A percentile compares a stretch with the other conserved stretches of the same genome.
These are phyloP conservation scores for Cephalotes varians DNA, from an alignment of 2,888 invertebrate genomes.

Conservation along the genomic window DNA sequence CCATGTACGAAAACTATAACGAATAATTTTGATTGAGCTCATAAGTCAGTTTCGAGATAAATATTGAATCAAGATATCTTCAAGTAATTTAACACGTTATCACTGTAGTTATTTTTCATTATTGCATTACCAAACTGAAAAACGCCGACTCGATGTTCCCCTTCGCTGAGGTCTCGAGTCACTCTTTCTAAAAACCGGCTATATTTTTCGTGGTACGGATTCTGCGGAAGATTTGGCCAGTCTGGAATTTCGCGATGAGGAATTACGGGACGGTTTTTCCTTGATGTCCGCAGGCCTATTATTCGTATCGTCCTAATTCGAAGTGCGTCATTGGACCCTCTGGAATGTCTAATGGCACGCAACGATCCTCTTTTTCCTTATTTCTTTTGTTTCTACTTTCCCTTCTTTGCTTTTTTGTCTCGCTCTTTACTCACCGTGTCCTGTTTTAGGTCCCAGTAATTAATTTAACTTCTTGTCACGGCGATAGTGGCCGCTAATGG, in stretches of 20 bases:
- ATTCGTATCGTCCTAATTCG: conserved; percentile 78
- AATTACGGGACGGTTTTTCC: conserved; percentile 71
- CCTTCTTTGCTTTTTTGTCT: conserved; percentile 40
- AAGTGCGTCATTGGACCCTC: conserved; percentile 73
- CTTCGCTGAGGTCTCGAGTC: conserved; percentile 18
- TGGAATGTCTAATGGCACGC: conserved; percentile 75
- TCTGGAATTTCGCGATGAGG: conserved; percentile 70
- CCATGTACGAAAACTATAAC: too few relatives aligned
- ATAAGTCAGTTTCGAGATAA: not conserved
- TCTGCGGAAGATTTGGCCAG: conserved; percentile 52
- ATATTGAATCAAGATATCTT: not conserved
- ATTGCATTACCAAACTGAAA: not conserved
- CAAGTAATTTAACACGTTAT: not conserved
- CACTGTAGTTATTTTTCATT: not conserved
- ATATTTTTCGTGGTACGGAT: conserved; percentile 79
- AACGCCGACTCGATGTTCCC: conserved; percentile 11
- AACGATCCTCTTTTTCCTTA: conserved; percentile 57
- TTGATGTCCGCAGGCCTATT: conserved; percentile 62
- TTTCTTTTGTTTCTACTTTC: conserved; percentile 24
- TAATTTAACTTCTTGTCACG: conserved; percentile 85
- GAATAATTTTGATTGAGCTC: not conserved
- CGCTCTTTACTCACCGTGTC: conserved; percentile 56
- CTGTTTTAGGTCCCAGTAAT: conserved; percentile 79
- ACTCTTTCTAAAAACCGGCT: conserved; percentile 79
- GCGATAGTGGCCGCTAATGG: conserved; percentile 82